Base-by-base conservation (phyloP, 2,888 invertebrate species). In the Eristalinus sepulchralis region DNA sequence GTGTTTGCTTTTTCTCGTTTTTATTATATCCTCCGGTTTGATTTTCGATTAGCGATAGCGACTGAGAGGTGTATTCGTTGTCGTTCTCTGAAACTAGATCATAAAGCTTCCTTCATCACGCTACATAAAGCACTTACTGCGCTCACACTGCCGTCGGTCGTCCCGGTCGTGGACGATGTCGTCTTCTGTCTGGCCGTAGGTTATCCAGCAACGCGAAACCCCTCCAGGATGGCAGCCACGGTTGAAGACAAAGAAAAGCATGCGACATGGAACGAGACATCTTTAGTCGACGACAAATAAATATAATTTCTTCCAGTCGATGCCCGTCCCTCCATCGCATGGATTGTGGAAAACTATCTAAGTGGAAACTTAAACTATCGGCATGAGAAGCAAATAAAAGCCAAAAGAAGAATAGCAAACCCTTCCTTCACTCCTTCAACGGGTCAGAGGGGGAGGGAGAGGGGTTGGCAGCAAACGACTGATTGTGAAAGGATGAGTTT, bases 21-120 rank as follows among this genome's bases (percentile, higher is more conserved):
- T 83, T 78, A 86, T 86, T 86, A 67, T 73, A 86, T 83, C 73
- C 70, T 57, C 70, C 70, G 82, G 71, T 86, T 86, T 83, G 83
- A 83, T 79, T 86, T 86, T 79, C 78, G 83, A 86, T 86, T 86
- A 86, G 72, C 86, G 78, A 79, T 79, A 63, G 62, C n/a, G 72
- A 67, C 60, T 39, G 60, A 64, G 71, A 72, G 72, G 76, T 76
- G 67, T 68, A 77, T 76, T 53, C 24, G 22, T 47, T 64, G 72
- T 63, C 63, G 64, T 73, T 68, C 70, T 75, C 83, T 62, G 68
- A 78, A 83, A 83, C 83, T 86, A 78, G 86, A 86, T 83, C 83
- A 83, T 86, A 86, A 86, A 86, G 75, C 83, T 86, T 79, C 73
- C 62, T 75, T 77, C 82, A 86, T 82, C 82, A 86, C 73, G 68